phyloP scores from a whole-genome alignment of 2,113 vertebrate species.

The Catharus fuscescens region DNA sequence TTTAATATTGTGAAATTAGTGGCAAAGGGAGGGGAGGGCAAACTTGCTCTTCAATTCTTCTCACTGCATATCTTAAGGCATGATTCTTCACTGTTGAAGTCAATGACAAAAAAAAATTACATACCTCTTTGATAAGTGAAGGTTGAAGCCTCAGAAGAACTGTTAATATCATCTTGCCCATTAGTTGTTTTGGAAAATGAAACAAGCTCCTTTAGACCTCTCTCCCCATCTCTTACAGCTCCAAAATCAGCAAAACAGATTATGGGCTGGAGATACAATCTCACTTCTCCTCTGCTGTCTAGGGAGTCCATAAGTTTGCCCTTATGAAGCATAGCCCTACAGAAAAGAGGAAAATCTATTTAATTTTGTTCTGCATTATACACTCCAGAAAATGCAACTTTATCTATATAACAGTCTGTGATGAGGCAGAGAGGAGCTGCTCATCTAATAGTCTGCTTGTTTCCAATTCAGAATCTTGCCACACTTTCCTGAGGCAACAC shows the following conservation, averaged over 20 bases:
- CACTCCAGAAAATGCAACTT: neutral
- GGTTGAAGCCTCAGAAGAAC: neutral
- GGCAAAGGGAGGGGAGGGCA: neutral
- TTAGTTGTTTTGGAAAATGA: slow-evolving; percentile 22
- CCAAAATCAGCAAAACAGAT: neutral
- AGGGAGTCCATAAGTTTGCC: neutral
- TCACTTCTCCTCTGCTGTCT: neutral
- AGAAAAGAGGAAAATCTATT: neutral
- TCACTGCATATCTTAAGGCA: neutral
- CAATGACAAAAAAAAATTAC: neutral
- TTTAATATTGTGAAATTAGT: neutral
- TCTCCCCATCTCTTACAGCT: neutral
- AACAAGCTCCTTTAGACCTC: slow-evolving; percentile 3
- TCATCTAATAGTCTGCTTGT: neutral
- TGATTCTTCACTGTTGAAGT: neutral
- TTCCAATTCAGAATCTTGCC: slow-evolving; percentile 4
- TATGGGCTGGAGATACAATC: neutral
- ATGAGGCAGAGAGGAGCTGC: slow-evolving; percentile 13
- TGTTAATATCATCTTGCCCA: neutral
- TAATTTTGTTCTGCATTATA: neutral
- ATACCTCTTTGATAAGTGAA: neutral
- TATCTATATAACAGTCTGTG: neutral
- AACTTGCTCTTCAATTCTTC: neutral
- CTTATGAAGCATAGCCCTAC: neutral
- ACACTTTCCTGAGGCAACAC: neutral